Base-by-base conservation (phyloP, 2,888 invertebrate species). In the Antheraea yamamai region DNA sequence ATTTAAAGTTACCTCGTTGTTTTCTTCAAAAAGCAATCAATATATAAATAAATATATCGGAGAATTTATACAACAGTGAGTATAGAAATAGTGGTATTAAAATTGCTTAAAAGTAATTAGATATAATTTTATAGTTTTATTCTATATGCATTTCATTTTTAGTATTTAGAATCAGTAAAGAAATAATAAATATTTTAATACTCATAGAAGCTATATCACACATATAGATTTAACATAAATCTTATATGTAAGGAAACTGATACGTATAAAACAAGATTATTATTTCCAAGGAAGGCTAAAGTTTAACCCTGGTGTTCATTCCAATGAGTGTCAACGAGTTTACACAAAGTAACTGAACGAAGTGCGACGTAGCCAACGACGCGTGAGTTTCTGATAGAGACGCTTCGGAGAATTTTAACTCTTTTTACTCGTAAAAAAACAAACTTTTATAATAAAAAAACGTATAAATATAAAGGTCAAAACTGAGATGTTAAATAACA, bases 351-450 rank as follows among this genome's bases (percentile, higher is more conserved):
- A 83, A 84, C 81, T 84, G 86, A 83, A 85, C 81, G 86, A 87
- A 85, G 81, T 81, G 80, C 81, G 84, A 84, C 81, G 84, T 77
- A 87, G 82, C 80, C 89, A 91, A 87, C 89, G 91, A 88, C 83
- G 89, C 88, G 90, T 90, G 85, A 88, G 78, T 80, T 78, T 75
- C 82, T 79, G 90, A 91, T 91, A 91, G 87, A 86, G 81, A 80
- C 79, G 77, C 81, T 80, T 76, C 77, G 26, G 72, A 26, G 72
- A 71, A 75, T 47, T 74, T 74, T 47, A 72, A 74, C 71, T 71
- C 58, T 75, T 66, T 51, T 14, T 12, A 68, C 52, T 58, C 55
- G 39, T 55, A 74, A 74, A 68, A 74, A n/a, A 55, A 20, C 35
- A 52, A 58, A 52, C 74, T 74, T 52, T 39, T 39, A 74, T 39